phyloP scores from a whole-genome alignment of 1,140 invertebrate genomes.

The Pentalonia nigronervosa region DNA sequence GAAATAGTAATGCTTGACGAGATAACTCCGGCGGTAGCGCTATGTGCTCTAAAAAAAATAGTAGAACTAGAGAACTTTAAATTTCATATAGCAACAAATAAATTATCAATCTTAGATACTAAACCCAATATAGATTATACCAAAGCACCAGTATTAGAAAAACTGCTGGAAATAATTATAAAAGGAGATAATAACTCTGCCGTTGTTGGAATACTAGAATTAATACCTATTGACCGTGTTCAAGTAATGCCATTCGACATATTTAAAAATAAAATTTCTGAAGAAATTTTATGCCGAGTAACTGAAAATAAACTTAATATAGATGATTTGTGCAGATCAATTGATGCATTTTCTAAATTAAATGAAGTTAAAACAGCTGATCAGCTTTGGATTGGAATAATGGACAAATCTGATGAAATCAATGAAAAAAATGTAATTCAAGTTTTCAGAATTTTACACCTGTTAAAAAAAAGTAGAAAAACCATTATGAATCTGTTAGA shows the following conservation, averaged over 20 bases:
- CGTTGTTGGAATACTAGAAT: slow-evolving; percentile 43
- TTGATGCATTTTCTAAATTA: slow-evolving; percentile 65
- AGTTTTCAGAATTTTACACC: slow-evolving; percentile 69
- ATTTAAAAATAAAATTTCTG: slow-evolving; percentile 59
- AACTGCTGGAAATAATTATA: slow-evolving; percentile 37
- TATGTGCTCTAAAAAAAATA: slow-evolving; percentile 67
- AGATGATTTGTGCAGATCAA: slow-evolving; percentile 71
- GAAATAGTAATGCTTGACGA: slow-evolving; percentile 66
- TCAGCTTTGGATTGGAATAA: slow-evolving; percentile 75
- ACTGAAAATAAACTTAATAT: slow-evolving; percentile 71
- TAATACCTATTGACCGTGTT: slow-evolving; percentile 45
- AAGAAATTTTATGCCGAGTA: slow-evolving; percentile 71
- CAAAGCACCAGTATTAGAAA: slow-evolving; percentile 29
- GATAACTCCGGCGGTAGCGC: slow-evolving; percentile 67
- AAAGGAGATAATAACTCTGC: slow-evolving; percentile 30
- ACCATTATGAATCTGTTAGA: slow-evolving; percentile 72
- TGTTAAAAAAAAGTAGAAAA: slow-evolving; percentile 70
- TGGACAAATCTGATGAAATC: slow-evolving; percentile 69
- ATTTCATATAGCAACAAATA: slow-evolving; percentile 59
- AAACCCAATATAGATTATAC: slow-evolving; percentile 48
- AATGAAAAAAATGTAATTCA: slow-evolving; percentile 68
- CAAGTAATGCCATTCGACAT: slow-evolving; percentile 27
- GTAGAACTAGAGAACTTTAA: slow-evolving; percentile 67
- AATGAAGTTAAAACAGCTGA: slow-evolving; percentile 67
- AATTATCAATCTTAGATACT: slow-evolving; percentile 51